These are phyloP conservation scores for Agriopis leucophaearia DNA, from an alignment of 2,888 invertebrate genomes.

Conservation along the genomic window DNA sequence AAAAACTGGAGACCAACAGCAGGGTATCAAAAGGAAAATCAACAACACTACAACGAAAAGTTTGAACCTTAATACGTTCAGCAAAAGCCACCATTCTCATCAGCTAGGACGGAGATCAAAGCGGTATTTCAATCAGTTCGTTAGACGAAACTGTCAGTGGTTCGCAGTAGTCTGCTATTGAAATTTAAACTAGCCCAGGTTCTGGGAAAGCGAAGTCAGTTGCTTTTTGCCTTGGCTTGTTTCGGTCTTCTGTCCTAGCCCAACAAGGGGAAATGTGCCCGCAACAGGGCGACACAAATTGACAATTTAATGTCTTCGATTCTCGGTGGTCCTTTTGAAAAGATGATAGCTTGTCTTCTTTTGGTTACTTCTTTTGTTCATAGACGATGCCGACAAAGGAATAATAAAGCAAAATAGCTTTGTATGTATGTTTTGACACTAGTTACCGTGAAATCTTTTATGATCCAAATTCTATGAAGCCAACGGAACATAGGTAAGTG, in stretches of 20 bases:
- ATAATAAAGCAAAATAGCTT: neutral
- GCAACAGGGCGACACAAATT: slow-evolving; percentile 54
- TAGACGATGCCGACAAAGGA: slow-evolving; percentile 21
- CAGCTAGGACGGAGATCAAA: slow-evolving; percentile 64
- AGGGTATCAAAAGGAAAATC: slow-evolving; percentile 35
- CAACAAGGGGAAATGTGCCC: slow-evolving; percentile 63
- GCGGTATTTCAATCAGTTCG: slow-evolving; percentile 81
- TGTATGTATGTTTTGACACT: neutral
- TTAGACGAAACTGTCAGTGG: slow-evolving; percentile 75
- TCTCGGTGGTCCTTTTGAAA: slow-evolving; percentile 38
- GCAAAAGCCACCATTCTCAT: slow-evolving; percentile 19
- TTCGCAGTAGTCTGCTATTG: slow-evolving; percentile 81
- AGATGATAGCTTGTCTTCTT: slow-evolving; percentile 13
- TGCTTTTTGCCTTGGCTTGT: slow-evolving; percentile 63
- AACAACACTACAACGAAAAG: neutral
- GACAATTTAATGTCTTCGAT: slow-evolving; percentile 43
- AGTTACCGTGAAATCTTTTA: neutral
- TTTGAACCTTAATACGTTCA: slow-evolving; percentile 13
- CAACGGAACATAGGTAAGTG: neutral
- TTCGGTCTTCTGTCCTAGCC: slow-evolving; percentile 63
- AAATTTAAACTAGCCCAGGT: slow-evolving; percentile 81
- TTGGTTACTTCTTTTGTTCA: slow-evolving; percentile 17
- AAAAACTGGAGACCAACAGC: slow-evolving; percentile 34
- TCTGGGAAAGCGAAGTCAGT: slow-evolving; percentile 68
- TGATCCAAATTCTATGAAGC: neutral